phyloP scores from a whole-genome alignment of 2,888 invertebrate genomes.

The Rhamphomyia laevipes region DNA sequence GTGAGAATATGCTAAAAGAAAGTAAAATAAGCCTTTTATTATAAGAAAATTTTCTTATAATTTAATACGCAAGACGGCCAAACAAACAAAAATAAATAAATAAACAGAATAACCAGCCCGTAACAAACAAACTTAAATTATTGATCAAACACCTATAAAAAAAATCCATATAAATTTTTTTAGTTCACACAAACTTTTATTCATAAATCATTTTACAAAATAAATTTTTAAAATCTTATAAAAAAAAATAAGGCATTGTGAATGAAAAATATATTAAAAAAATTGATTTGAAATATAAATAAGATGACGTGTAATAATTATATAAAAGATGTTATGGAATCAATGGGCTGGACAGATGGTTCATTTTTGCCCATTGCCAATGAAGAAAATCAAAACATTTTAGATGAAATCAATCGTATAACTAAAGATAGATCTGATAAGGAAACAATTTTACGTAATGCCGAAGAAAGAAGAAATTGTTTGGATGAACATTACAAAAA shows the following conservation, averaged over 20 bases:
- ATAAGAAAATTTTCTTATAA: no score
- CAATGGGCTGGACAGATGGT: constrained; percentile 64
- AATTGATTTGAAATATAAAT: background rate
- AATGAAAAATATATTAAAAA: background rate
- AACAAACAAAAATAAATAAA: background rate
- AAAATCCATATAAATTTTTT: background rate
- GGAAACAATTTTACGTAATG: constrained; percentile 36
- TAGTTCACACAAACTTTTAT: background rate
- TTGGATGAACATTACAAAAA: constrained; percentile 41
- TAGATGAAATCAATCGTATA: constrained; percentile 38
- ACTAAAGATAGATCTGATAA: constrained; percentile 40
- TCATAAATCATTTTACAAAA: no score
- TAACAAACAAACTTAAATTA: background rate
- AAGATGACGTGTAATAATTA: constrained; percentile 11
- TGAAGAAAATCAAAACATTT: constrained; percentile 47
- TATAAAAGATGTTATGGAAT: constrained; percentile 51
- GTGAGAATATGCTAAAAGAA: no score
- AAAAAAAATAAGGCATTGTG: no score
- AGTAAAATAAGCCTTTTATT: no score
- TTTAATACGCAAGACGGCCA: background rate
- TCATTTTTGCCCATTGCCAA: constrained; percentile 71
- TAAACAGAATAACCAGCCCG: background rate
- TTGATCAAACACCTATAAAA: background rate
- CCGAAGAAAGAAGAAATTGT: constrained; percentile 36
- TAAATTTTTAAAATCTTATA: no score